Evolutionary conservation across 2,113 vertebrate genomes (phyloP).

Genomic region (Bubo bubo): DNA sequence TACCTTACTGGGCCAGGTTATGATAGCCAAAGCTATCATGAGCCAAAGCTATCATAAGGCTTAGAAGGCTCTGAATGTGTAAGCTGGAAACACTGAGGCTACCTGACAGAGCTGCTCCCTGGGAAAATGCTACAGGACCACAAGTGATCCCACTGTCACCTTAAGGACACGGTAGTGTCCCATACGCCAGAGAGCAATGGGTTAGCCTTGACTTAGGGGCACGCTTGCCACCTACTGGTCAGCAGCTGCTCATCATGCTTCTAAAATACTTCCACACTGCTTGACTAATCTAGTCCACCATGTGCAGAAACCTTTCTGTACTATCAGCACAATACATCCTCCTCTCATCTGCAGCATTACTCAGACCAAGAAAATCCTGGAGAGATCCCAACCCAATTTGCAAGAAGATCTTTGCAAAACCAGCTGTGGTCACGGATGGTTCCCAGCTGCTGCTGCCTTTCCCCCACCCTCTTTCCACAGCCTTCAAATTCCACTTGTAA

Average conservation of each 20-base stretch:
- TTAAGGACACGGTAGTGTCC: not conserved
- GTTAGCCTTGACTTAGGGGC: not conserved
- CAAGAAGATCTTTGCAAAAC: not conserved
- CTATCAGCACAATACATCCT: not conserved
- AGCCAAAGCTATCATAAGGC: not conserved
- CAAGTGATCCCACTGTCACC: not conserved
- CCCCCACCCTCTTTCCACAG: not conserved
- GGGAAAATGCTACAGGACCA: not conserved
- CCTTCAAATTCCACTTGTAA: constrained; percentile 8
- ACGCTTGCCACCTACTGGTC: not conserved
- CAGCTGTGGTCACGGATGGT: not conserved
- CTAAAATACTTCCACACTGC: not conserved
- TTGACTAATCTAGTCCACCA: not conserved
- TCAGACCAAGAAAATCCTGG: not conserved
- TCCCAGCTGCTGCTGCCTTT: constrained; percentile 10
- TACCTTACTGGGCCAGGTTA: not conserved
- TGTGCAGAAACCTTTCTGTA: not conserved
- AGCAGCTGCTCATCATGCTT: not conserved
- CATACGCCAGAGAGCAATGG: not conserved
- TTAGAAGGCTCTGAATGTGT: not conserved
- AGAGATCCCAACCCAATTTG: not conserved
- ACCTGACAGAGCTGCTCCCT: not conserved
- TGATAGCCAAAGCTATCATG: not conserved
- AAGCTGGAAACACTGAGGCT: not conserved
- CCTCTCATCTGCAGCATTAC: not conserved